Base-by-base conservation (phyloP, 2,113 vertebrate genomes). In the Ochotona curzoniae region DNA sequence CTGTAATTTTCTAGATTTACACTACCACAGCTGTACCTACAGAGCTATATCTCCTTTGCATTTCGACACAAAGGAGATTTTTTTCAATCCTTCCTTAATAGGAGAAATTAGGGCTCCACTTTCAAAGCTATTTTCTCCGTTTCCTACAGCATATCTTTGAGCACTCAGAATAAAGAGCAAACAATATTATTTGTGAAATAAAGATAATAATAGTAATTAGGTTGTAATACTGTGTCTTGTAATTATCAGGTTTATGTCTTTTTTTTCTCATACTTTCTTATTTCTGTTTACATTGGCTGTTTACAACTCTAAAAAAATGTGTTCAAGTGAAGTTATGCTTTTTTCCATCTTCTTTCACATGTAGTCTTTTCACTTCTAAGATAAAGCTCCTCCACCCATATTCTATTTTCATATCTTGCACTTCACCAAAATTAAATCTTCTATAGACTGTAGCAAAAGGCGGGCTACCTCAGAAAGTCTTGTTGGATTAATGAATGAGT, bases 401-500 rank as follows among this genome's bases (percentile, higher is more conserved):
- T 17, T 32, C 4, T 18, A 32, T 38, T 74, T 94, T 32, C 47
- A 60, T 12, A 25, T 67, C 17, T 28, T 60, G 23, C 32, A 60
- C 9, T 20, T 57, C 6, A 57, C 38, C 51, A 44, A 80, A 89
- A 91, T 76, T 78, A 67, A 81, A 87, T 82, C 26, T 74, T 83
- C 61, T 60, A 12, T n/a, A 57, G 78, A 66, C 35, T 3, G 91
- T 38, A 54, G 73, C 25, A 60, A 71, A 83, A 93, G n/a, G 26
- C 81, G 28, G 25, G 54, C 25, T 67, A 79, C 32, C 35, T 8
- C 78, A 81, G 51, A 78, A 78, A 90, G 32, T 66, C 92, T 73
- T 92, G 88, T 83, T 89, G 91, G 51, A 87, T 95, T 94, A 97
- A 95, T 54, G 54, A 94, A 90, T 91, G 91, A 91, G 74, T 74